Base-by-base conservation (phyloP, 2,888 invertebrate genomes). In the Apomyelois bistriatella region DNA sequence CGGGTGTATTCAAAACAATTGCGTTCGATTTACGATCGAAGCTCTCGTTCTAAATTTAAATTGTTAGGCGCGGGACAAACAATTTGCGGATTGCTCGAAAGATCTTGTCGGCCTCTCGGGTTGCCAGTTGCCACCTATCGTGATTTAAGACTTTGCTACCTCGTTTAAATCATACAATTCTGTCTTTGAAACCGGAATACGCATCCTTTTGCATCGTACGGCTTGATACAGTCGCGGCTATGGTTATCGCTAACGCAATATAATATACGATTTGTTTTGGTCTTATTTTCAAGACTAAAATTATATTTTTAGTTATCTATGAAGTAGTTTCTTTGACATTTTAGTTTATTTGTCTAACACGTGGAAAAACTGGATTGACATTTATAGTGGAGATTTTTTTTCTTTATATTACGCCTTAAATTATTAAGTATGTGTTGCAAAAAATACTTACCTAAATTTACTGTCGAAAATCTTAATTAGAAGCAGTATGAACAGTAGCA, bases 11-110 rank as follows among this genome's bases (percentile, higher is more conserved):
- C 79, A 81, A 85, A 86, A 89, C 87, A 88, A 88, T 87, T 80
- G 82, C 77, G 75, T 83, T 84, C 85, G 80, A 85, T 83, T 79
- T 81, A 80, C 83, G 85, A 80, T 85, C 82, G 88, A 87, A 76
- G 82, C 83, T 80, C 74, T 80, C 74, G 72, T 72, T 76, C 89
- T 89, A 89, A 86, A 89, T 88, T 83, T 89, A 88, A 83, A 87
- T 84, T 80, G 85, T 85, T 85, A 84, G 81, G 81, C 81, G 76
- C 82, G 81, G 74, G 80, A 85, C 85, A 83, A 85, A 86, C 85
- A 87, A 87, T 89, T 88, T 83, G 85, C 76, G 87, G 85, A 85
- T 83, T 82, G 86, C 83, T 75, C 80, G 78, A 76, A 74, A 69
- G 79, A 79, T 82, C 72, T 78, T 80, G 83, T 84, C 83, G 76